These are phyloP conservation scores for Antidorcas marsupialis DNA, from an alignment of 2,113 vertebrate genomes.

Conservation along the genomic window DNA sequence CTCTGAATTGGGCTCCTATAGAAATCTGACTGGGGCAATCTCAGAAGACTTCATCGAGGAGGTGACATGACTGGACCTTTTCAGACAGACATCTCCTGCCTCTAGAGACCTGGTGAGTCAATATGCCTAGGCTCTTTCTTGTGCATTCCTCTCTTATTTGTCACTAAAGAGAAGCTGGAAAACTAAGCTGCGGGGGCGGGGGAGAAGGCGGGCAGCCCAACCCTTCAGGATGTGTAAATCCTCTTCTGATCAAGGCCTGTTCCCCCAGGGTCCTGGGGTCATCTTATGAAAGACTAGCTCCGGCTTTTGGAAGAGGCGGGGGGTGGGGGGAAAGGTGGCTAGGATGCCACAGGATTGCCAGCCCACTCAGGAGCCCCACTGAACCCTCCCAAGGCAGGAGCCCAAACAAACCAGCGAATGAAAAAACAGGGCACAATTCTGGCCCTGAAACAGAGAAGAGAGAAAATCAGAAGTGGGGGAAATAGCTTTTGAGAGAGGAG, in stretches of 20 bases:
- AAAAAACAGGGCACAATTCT: not conserved
- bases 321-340: accelerated
- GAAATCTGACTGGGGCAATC: not conserved
- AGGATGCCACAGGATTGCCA: not conserved
- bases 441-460: not conserved
- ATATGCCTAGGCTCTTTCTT: not conserved
- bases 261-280: not conserved
- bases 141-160: not conserved
- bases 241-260: not conserved
- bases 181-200: not conserved
- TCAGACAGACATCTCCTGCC: not conserved
- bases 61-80: not conserved
- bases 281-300: too few relatives aligned
- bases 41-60: not conserved
- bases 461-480: not conserved
- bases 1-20: not conserved
- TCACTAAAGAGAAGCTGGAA: not conserved
- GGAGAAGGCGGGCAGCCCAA: accelerated
- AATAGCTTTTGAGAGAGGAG: not conserved
- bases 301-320: not conserved
- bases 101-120: not conserved
- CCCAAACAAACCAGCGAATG: not conserved
- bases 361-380: not conserved
- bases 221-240: not conserved
- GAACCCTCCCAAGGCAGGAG: not conserved